phyloP scores from a whole-genome alignment of 1,140 invertebrate species.

The Cryptotermes secundus region DNA sequence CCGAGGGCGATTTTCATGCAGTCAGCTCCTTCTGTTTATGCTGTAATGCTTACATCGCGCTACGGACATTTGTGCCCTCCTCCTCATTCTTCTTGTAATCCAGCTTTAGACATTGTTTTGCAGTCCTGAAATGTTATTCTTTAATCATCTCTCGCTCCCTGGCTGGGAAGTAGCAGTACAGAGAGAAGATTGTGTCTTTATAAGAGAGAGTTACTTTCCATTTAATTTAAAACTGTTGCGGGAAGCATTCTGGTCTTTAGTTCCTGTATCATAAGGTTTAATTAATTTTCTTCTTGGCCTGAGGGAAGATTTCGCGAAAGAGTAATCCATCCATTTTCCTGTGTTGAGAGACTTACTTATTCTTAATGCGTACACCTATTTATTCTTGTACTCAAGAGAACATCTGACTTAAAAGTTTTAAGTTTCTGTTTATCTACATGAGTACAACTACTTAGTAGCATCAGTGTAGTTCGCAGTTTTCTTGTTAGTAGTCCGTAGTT shows the following conservation, averaged over 20 bases:
- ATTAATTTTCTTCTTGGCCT: neutral
- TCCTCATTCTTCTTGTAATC: neutral
- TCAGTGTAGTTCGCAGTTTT: too few relatives aligned
- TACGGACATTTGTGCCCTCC: too few relatives aligned
- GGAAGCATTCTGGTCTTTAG: neutral
- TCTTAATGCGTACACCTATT: neutral
- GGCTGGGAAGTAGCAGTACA: neutral
- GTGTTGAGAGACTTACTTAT: neutral
- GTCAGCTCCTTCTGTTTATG: too few relatives aligned
- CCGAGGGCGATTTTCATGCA: too few relatives aligned
- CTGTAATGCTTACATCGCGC: too few relatives aligned
- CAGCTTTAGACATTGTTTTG: neutral
- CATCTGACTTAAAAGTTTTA: neutral
- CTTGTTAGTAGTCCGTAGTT: too few relatives aligned
- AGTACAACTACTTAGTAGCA: too few relatives aligned
- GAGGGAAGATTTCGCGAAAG: neutral
- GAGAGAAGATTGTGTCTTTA: neutral
- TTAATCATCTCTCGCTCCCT: neutral
- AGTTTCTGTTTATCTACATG: neutral
- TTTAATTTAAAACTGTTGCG: neutral
- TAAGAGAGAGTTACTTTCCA: neutral
- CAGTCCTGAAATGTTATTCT: neutral
- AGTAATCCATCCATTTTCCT: neutral
- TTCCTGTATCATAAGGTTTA: neutral
- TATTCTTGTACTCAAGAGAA: neutral